Evolutionary conservation across 2,797 vertebrate species (phyloP).

Genomic region (Sebastes aleutianus): DNA sequence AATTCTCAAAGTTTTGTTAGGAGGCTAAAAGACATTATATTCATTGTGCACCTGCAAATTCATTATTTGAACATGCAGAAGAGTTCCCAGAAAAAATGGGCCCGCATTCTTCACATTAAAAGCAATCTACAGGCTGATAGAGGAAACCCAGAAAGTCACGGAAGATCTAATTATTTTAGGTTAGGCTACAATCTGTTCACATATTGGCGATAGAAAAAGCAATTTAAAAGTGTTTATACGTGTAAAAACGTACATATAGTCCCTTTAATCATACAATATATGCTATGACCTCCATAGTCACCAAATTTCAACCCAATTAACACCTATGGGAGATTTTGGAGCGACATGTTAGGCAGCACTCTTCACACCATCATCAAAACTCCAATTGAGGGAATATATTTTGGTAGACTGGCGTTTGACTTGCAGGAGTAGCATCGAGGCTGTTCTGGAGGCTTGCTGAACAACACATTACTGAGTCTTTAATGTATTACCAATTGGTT

Average conservation of each 20-base stretch:
- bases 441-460: not conserved
- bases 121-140: too few relatives aligned
- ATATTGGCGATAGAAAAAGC: too few relatives aligned
- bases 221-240: too few relatives aligned
- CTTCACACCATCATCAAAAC: not conserved
- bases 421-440: not conserved
- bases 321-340: not conserved
- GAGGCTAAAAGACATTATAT: not conserved
- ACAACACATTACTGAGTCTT: not conserved
- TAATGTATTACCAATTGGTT: not conserved
- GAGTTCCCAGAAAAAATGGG: not conserved
- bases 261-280: not conserved
- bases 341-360: not conserved
- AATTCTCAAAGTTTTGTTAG: slow-evolving; percentile 30
- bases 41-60: slow-evolving; percentile 8
- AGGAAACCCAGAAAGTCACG: too few relatives aligned
- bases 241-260: too few relatives aligned
- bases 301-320: not conserved
- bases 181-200: too few relatives aligned
- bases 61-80: not conserved
- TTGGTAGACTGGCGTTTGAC: not conserved
- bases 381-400: not conserved
- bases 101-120: too few relatives aligned
- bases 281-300: not conserved
- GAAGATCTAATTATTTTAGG: too few relatives aligned